Conservation (phyloP, 64 coral and sea anemone genomes). For the Stichodactyla mertensii region DNA sequence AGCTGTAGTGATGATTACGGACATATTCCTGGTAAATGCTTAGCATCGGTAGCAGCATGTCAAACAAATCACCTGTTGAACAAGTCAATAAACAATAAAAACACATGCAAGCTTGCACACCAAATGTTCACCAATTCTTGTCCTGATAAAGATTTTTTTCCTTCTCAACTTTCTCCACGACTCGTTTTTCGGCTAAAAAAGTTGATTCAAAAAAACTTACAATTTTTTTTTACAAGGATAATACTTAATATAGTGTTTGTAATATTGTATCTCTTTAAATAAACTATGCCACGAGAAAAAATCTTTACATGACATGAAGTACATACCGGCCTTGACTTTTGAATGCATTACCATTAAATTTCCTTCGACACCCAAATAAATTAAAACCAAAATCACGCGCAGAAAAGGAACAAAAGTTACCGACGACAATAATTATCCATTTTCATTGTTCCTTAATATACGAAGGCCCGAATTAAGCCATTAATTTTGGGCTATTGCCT, state of each 20-base stretch:
- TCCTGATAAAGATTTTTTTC: background rate
- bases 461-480: background rate
- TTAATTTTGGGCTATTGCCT: background rate
- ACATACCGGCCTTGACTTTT: background rate
- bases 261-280: background rate
- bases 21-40: conserved; percentile 98
- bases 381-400: background rate
- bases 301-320: background rate
- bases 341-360: background rate
- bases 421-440: background rate
- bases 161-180: background rate
- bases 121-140: background rate
- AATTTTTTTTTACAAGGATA: background rate
- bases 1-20: conserved; percentile 85
- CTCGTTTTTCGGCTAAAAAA: background rate
- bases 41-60: conserved; percentile 91
- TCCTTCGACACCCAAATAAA: background rate
- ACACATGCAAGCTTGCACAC: background rate
- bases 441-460: background rate
- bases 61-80: conserved; percentile 83
- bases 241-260: background rate
- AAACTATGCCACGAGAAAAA: background rate
- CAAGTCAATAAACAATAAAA: background rate
- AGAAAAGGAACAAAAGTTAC: background rate
- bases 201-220: background rate